A percentile compares a stretch with the other conserved stretches of the same genome.
Evolutionary conservation across 1,140 invertebrate species (phyloP).

Genomic region (Arctopsyche grandis): DNA sequence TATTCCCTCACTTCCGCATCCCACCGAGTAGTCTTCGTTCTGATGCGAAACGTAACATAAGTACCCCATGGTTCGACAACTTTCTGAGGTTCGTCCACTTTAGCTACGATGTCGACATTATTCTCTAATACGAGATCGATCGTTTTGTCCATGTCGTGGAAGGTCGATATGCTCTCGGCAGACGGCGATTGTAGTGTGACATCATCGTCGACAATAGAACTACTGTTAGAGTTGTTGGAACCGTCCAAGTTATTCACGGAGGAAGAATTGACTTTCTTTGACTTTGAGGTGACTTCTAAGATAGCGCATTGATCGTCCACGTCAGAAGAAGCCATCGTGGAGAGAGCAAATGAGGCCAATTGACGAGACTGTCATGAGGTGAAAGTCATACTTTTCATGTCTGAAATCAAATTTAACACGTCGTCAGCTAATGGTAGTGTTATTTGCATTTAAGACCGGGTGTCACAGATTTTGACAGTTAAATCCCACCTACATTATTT

Average conservation of each 20-base stretch:
- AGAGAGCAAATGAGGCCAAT: background rate
- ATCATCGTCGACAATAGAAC: slow-evolving; percentile 55
- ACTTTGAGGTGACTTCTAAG: slow-evolving; percentile 49
- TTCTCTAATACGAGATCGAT: slow-evolving; percentile 67
- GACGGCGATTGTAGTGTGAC: slow-evolving; percentile 67
- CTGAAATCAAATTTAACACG: background rate
- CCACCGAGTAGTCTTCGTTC: slow-evolving; percentile 74
- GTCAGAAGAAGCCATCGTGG: slow-evolving; percentile 27
- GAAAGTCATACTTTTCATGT: background rate
- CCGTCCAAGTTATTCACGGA: slow-evolving; percentile 21
- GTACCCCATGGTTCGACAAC: slow-evolving; percentile 80
- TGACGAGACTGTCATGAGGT: background rate
- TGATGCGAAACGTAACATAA: slow-evolving; percentile 78
- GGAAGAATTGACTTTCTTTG: slow-evolving; percentile 38
- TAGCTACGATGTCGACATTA: slow-evolving; percentile 71
- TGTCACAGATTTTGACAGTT: no score
- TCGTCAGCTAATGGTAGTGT: no score
- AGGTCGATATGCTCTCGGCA: slow-evolving; percentile 71
- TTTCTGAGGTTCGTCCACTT: slow-evolving; percentile 83
- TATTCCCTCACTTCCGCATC: slow-evolving; percentile 76
- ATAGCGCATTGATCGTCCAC: slow-evolving; percentile 43
- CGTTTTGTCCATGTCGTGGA: slow-evolving; percentile 68
- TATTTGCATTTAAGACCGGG: no score
- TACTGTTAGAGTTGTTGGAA: slow-evolving; percentile 37
- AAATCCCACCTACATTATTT: no score